Base-by-base conservation (phyloP, 2,888 invertebrate species). In the Cistogaster globosa region DNA sequence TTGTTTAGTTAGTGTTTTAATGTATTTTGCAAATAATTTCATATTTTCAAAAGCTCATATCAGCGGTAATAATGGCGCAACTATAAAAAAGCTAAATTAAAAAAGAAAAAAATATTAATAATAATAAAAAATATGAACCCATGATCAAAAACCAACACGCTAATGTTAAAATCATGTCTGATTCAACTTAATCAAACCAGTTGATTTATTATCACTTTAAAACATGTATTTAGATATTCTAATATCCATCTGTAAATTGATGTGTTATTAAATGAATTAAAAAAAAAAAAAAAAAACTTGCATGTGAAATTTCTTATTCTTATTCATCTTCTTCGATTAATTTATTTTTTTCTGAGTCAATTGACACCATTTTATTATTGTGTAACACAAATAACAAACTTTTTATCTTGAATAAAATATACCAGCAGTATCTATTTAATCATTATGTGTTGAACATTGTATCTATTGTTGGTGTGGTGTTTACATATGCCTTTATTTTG, bases 281-380 rank as follows among this genome's bases (percentile, higher is more conserved):
- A 32, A 32, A 32, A 32, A 32, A 32, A 32, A 32, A 32, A 2
- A 32, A 32, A 32, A 55, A 82, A 48, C 32, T 45, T 57, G 65
- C 65, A 71, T 58, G 32, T 58, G 69, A 76, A 65, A 63, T 69
- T 75, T 36, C 45, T 75, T 26, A 26, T 26, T 26, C 26, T 26
- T 26, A 26, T 26, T 57, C 38, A 60, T 72, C 26, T 67, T 67
- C 42, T 48, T 32, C 8, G 32, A 48, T 16, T 57, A 57, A 51
- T 71, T 58, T 58, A 60, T 76, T 77, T 65, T 38, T 18, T 3
- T 48, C 68, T 78, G 68, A 69, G 51, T 63, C 78, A 83, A 78
- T 83, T 83, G 83, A 83, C 78, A 78, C 74, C 78, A 83, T 75
- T 83, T 83, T 69, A 74, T n/a, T 74, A 69, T 32, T 32, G 32